Evolutionary conservation across 2,888 invertebrate genomes (phyloP), one percentile per base, ranked within the genome.

Genomic region (Mythimna albipuncta): DNA sequence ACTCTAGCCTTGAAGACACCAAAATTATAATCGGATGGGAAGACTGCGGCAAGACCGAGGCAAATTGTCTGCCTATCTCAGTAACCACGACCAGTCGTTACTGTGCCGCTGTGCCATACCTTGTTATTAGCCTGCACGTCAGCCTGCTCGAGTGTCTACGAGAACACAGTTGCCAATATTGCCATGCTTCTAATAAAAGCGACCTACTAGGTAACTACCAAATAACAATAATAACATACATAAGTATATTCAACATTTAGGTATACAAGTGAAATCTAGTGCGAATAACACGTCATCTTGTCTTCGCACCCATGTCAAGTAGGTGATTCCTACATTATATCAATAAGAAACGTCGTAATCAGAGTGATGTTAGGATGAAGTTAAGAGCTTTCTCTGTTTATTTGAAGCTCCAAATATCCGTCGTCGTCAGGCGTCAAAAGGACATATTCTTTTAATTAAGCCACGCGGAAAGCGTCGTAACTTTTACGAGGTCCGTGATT

Each of bases 361-460:
- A 69, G 50, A 77, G 68, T 78, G 67, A 77, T 72, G 68, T 76
- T 52, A 69, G 57, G 54, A 77, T 71, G 64, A 73, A 79, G 70
- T 65, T 82, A 77, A 77, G 67, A 81, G 79, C 64, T 71, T 74
- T 76, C 54, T 38, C 72, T 80, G 81, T 84, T 78, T 82, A 86
- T 82, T 82, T 74, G 73, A 79, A 76, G 74, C 78, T 75, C 79
- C 74, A 79, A 83, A 87, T 85, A 81, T 79, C 75, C 71, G 73
- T 55, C 72, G 66, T 80, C 77, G 83, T 79, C 84, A 88, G 89
- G 92, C 93, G 93, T 91, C 92, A 90, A 90, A 93, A 87, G 91
- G 91, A 93, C 94, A 93, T 95, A 95, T 94, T 94, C 93, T 95
- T 96, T 96, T 96, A 96, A 96, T 96, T 95, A 96, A 95, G 93